A percentile compares a stretch with the other conserved stretches of the same genome.
Conservation (phyloP, 1,140 invertebrate genomes). For the Heterodera schachtii region DNA sequence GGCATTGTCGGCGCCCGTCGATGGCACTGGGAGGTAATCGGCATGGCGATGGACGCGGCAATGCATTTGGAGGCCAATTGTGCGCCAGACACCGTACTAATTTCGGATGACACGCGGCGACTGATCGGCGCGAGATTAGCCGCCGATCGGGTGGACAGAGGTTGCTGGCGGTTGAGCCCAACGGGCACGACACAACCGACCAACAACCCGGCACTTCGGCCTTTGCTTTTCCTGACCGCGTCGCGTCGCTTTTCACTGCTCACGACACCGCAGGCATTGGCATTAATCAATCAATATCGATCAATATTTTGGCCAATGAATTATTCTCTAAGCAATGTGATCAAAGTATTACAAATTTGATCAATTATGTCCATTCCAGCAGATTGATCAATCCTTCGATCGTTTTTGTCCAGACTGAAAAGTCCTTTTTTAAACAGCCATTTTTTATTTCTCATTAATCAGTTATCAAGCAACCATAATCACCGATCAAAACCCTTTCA, state of each 20-base stretch:
- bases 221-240: constrained; percentile 37
- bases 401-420: too few species aligned
- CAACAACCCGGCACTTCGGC: constrained; percentile 25
- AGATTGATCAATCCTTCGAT: too few species aligned
- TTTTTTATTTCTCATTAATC: constrained; percentile 32
- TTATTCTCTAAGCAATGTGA: too few species aligned
- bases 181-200: background rate
- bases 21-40: constrained; percentile 64
- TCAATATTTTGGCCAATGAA: too few species aligned
- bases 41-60: constrained; percentile 55
- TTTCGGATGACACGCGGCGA: constrained; percentile 51
- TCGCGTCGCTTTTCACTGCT: constrained; percentile 58
- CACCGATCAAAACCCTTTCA: background rate
- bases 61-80: constrained; percentile 48
- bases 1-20: constrained; percentile 60
- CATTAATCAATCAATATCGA: too few species aligned
- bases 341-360: too few species aligned
- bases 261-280: constrained; percentile 59
- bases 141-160: constrained; percentile 37
- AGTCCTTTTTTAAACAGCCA: too few species aligned
- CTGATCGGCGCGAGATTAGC: constrained; percentile 32
- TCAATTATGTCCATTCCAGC: too few species aligned
- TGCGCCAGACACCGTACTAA: constrained; percentile 39
- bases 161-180: constrained; percentile 37
- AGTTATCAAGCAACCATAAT: background rate